Percentiles rank a stretch among this genome's conserved stretches.
These are phyloP conservation scores for Entomobrya multifasciata DNA, from an alignment of 2,888 invertebrate genomes.

Conservation along the genomic window DNA sequence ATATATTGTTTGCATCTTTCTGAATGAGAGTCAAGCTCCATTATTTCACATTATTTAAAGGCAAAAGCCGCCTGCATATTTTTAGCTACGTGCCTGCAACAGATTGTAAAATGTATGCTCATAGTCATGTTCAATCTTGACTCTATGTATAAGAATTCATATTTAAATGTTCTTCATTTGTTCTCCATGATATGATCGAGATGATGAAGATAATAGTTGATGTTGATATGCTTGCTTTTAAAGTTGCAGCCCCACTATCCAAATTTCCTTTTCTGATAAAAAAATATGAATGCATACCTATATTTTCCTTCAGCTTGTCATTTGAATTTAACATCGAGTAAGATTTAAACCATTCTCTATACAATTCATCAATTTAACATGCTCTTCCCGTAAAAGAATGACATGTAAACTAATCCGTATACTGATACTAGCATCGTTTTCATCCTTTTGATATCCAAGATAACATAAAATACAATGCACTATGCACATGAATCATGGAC, in stretches of 20 bases:
- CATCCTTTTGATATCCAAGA: no score
- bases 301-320: neutral
- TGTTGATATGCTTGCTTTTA: neutral
- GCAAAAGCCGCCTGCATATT: slow-evolving; percentile 29
- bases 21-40: neutral
- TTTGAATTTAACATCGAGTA: slow-evolving; percentile 1
- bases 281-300: neutral
- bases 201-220: neutral
- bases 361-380: neutral
- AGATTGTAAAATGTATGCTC: neutral
- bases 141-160: neutral
- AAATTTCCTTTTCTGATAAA: slow-evolving; percentile 31
- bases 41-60: neutral
- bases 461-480: no score
- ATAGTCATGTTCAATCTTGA: neutral
- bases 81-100: neutral
- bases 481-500: no score
- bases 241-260: neutral
- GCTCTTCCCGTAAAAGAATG: neutral
- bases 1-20: neutral
- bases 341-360: neutral
- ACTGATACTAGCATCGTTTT: no score
- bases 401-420: neutral
- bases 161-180: neutral
- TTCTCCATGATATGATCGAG: neutral